Percentiles rank a stretch among this genome's conserved stretches.
These are phyloP conservation scores for Papilio machaon DNA, from an alignment of 1,140 invertebrate genomes.

Conservation along the genomic window DNA sequence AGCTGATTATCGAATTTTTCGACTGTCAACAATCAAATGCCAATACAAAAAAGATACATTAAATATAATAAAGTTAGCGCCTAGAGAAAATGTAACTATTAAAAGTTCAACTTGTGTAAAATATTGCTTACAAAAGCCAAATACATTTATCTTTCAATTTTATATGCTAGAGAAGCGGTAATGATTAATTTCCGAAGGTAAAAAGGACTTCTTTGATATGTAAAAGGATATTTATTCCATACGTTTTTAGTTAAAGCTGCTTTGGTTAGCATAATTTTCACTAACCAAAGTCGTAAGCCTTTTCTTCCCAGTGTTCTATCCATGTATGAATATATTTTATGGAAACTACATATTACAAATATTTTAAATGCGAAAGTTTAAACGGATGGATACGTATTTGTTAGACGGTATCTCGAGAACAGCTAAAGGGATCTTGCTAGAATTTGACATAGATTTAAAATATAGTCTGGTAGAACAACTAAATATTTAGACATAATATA, in stretches of 20 bases:
- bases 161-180: background rate
- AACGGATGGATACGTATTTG: too few relatives aligned
- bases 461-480: too few relatives aligned
- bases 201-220: constrained; percentile 14
- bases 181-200: background rate
- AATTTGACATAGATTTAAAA: too few relatives aligned
- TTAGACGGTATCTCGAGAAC: too few relatives aligned
- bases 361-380: too few relatives aligned
- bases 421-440: too few relatives aligned
- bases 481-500: too few relatives aligned
- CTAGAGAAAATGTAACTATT: background rate
- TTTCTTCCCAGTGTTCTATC: background rate
- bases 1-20: too few relatives aligned
- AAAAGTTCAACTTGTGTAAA: background rate
- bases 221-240: background rate
- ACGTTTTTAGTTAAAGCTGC: constrained; percentile 11
- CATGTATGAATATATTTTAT: background rate
- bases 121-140: constrained; percentile 5
- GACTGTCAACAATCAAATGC: too few relatives aligned
- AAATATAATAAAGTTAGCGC: background rate
- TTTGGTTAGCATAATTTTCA: constrained; percentile 1
- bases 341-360: too few relatives aligned
- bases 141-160: background rate
- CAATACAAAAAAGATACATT: too few relatives aligned
- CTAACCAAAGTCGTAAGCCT: constrained; percentile 1